A percentile compares a stretch with the other conserved stretches of the same genome.
phyloP scores from a whole-genome alignment of 2,888 invertebrate genomes.

The Epinotia demarniana region DNA sequence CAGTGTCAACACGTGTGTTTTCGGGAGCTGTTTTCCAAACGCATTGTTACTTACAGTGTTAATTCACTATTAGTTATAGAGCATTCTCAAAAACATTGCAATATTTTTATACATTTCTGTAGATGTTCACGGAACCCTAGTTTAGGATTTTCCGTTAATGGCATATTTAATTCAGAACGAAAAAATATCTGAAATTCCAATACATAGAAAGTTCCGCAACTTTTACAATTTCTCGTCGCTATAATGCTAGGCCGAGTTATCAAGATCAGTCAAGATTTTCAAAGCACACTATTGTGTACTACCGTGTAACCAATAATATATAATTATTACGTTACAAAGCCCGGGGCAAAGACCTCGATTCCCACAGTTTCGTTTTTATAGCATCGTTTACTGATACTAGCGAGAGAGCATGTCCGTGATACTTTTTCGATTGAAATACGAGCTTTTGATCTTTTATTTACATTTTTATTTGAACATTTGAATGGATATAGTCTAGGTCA shows the following conservation, averaged over 20 bases:
- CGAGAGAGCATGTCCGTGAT: constrained; percentile 22
- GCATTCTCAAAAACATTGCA: no score
- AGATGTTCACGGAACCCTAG: no score
- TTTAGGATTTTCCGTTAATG: no score
- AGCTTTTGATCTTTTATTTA: constrained; percentile 9
- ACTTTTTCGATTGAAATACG: constrained; percentile 39
- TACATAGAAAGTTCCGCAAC: no score
- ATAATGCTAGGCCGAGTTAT: background rate
- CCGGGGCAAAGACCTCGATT: constrained; percentile 5
- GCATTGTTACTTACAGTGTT: no score
- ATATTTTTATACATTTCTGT: no score
- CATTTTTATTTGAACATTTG: constrained; percentile 10
- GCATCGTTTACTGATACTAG: constrained; percentile 28
- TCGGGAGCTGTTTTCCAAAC: no score
- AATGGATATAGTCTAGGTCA: constrained; percentile 6
- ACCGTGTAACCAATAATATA: background rate
- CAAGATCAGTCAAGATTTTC: background rate
- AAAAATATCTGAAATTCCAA: no score
- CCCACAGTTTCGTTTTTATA: constrained; percentile 38
- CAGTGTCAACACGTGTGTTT: no score
- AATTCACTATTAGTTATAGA: no score
- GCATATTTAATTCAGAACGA: no score
- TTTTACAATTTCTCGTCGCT: background rate
- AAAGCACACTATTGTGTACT: background rate
- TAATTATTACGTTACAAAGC: constrained; percentile 7